Evolutionary conservation across 2,888 invertebrate genomes (phyloP).

Genomic region (Cancer borealis): DNA sequence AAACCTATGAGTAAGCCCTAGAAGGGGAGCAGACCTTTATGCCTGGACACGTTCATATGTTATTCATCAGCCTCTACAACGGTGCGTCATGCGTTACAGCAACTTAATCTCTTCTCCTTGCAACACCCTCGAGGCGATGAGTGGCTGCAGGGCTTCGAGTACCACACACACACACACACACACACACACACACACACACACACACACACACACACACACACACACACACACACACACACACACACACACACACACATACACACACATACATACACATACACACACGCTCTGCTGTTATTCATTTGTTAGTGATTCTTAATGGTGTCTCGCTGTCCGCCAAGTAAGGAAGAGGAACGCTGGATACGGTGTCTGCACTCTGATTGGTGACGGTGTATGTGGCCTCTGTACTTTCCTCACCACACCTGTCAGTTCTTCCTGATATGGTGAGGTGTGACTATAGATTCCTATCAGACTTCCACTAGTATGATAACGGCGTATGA

Average conservation of each 20-base stretch:
- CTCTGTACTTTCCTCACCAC: neutral
- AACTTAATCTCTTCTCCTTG: conserved; percentile 9
- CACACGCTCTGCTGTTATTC: neutral
- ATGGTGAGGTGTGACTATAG: neutral
- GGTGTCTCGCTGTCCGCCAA: neutral
- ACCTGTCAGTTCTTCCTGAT: neutral
- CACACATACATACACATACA: conserved; percentile 44
- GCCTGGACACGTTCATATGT: conserved; percentile 14
- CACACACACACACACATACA: conserved; percentile 47
- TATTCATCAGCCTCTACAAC: neutral
- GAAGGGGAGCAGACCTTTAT: neutral
- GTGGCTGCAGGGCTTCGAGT: neutral
- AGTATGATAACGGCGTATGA: neutral
- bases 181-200: conserved; percentile 43
- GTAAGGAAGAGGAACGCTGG: neutral
- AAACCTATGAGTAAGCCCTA: conserved; percentile 2
- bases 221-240: conserved; percentile 11
- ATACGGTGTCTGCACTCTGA: neutral
- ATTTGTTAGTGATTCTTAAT: neutral
- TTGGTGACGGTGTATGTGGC: neutral
- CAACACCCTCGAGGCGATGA: conserved; percentile 6
- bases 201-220: conserved; percentile 46
- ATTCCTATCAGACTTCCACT: neutral
- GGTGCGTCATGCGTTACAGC: conserved; percentile 3
- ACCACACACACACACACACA: neutral